Evolutionary conservation across 2,113 vertebrate genomes (phyloP).

Genomic region (Strigops habroptila): DNA sequence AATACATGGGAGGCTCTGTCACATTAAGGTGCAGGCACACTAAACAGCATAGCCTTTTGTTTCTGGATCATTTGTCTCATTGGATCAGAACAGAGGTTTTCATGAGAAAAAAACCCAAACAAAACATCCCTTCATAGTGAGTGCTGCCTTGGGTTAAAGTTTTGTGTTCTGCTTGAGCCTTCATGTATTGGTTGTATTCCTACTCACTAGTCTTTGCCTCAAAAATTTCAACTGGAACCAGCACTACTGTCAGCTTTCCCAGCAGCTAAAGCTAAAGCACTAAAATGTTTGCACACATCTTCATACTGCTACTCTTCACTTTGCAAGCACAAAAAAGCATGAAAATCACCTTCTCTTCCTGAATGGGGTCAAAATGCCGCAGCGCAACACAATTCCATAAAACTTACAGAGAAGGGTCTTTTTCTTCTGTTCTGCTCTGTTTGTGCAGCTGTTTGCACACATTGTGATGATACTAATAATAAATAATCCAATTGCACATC

Average conservation of each 20-base stretch:
- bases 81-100: not conserved
- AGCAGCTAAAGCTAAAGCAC: not conserved
- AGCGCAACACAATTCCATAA: not conserved
- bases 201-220: not conserved
- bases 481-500: not conserved
- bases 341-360: not conserved
- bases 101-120: not conserved
- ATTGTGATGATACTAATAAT: not conserved
- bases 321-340: not conserved
- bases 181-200: not conserved
- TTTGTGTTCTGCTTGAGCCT: not conserved
- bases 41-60: not conserved
- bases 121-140: not conserved
- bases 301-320: not conserved
- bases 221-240: not conserved
- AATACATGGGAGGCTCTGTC: not conserved
- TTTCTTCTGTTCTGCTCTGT: not conserved
- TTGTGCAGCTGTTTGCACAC: not conserved
- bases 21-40: not conserved
- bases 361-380: not conserved
- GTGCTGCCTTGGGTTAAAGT: not conserved
- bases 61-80: not conserved
- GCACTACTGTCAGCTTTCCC: not conserved
- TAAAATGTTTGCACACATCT: not conserved
- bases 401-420: not conserved